Evolutionary conservation across 2,888 invertebrate species (phyloP), one percentile per base, ranked within the genome.

Genomic region (Erynnis tages): DNA sequence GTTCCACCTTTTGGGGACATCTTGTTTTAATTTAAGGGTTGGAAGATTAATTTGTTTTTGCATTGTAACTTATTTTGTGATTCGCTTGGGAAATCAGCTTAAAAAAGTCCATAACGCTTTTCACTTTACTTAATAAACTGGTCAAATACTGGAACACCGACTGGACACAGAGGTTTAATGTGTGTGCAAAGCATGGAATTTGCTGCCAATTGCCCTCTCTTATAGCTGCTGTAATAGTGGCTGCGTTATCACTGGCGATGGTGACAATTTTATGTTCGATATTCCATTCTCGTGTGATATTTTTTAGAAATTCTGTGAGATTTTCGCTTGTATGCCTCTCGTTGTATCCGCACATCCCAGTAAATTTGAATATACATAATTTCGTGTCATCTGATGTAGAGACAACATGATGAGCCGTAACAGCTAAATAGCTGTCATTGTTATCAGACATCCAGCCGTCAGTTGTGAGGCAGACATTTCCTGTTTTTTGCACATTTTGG

Each of bases 111-210:
- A 21, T 5, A 5, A 21, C 5, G 21, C 21, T 21, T 21, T 21
- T 21, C 5, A 21, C 21, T 21, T 21, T 10, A 29, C n/a, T 29
- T 29, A 29, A 8, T n/a, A 29, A 29, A 29, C 29, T n/a, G 29
- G 32, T n/a, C n/a, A 29, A 16, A 21, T 25, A 8, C 2, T 25
- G 8, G 7, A 25, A 25, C 25, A 8, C 25, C 1, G 25, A 25
- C 41, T 58, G 49, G 7, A 60, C 54, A 7, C 57, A 43, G 1
- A 63, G 46, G 11, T 66, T 66, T 7, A 63, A n/a, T 0, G 54
- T 59, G 13, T 63, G 63, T 2, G 63, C 62, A 27, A 61, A 62
- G 45, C 66, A 63, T 4, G 60, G 54, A 13, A 63, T 57, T 41
- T 57, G 57, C 1, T 56, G 54, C 60, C 60, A 63, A 2, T 32